Conservation (phyloP, 2,888 invertebrate species). For the Dastarcus helophoroides region DNA sequence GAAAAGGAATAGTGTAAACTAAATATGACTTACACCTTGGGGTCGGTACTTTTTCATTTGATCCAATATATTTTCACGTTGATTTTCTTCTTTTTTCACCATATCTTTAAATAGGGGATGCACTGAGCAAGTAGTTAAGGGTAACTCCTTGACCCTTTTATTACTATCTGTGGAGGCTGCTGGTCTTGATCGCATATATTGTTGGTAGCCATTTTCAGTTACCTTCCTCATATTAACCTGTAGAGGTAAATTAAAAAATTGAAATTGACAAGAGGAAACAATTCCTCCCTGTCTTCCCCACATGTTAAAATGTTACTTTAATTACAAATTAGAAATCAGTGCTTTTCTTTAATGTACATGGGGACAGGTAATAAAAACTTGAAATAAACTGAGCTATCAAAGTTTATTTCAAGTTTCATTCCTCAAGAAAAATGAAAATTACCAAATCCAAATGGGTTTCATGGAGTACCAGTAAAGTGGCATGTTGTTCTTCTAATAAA, state of each 20-base stretch:
- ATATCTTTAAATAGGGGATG: constrained; percentile 51
- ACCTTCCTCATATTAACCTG: constrained; percentile 58
- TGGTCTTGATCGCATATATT: constrained; percentile 80
- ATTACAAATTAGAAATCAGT: too few relatives aligned
- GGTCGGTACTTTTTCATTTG: constrained; percentile 68
- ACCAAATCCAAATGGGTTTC: constrained; percentile 65
- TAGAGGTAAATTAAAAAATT: too few relatives aligned
- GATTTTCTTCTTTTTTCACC: constrained; percentile 29
- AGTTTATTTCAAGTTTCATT: too few relatives aligned
- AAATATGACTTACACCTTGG: constrained; percentile 47
- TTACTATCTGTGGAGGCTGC: constrained; percentile 83
- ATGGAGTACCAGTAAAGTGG: constrained; percentile 64
- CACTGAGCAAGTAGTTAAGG: constrained; percentile 43
- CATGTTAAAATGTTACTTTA: too few relatives aligned
- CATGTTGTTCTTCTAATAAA: constrained; percentile 72
- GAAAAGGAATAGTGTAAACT: constrained; percentile 1
- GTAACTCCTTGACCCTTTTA: constrained; percentile 65
- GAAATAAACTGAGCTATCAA: too few relatives aligned
- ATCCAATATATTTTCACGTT: constrained; percentile 41
- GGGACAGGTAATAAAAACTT: too few relatives aligned
- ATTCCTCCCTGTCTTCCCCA: too few relatives aligned
- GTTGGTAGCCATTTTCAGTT: constrained; percentile 79
- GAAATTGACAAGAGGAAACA: too few relatives aligned
- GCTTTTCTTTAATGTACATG: too few relatives aligned
- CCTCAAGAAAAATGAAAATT: constrained; percentile 27